Base-by-base conservation (phyloP, 2,113 vertebrate genomes). In the Asarcornis scutulata region DNA sequence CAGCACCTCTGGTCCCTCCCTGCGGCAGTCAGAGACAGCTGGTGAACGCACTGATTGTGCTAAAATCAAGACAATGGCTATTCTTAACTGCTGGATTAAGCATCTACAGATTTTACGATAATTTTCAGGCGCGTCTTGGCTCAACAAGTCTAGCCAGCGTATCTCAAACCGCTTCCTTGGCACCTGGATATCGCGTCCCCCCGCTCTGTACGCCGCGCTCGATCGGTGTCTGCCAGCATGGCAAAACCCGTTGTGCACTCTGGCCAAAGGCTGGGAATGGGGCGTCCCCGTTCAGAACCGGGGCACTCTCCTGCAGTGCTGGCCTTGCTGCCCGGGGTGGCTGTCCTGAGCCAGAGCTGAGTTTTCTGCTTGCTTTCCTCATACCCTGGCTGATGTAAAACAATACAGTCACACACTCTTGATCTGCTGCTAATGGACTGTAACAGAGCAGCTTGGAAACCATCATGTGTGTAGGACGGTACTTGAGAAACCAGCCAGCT, bases 141-240 rank as follows among this genome's bases (percentile, higher is more conserved):
- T 83, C 38, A 38, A 18, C 42, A 16, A 64, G 38, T 17, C 36
- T 17, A 29, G 44, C 12, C 56, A 85, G 66, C 0, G 0, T 2
- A 9, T 27, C 42, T 9, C 1, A 56, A 74, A n/a, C 7, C 1
- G 2, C 46, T 40, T 77, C 42, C 11, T 15, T 50, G 72, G 76
- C 0, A 5, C 12, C 23, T 11, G 50, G 40, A 25, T 1, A 82
- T 22, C 0, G 0, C 0, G 0, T n/a, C 26, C 29, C n/a, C 1
- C 1, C 0, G 5, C 76, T 74, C 27, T 0, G 0, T 6, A 53
- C 0, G 2, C 68, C 0, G 0, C 0, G 0, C 27, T 21, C 31
- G 26, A 44, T 6, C 1, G 1, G 89, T 34, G 81, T 53, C 73
- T 60, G 32, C 44, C 42, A 1, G 2, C 1, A 0, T 50, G 87